Evolutionary conservation across 2,113 vertebrate genomes (phyloP).

Genomic region (Dryoscopus gambensis): DNA sequence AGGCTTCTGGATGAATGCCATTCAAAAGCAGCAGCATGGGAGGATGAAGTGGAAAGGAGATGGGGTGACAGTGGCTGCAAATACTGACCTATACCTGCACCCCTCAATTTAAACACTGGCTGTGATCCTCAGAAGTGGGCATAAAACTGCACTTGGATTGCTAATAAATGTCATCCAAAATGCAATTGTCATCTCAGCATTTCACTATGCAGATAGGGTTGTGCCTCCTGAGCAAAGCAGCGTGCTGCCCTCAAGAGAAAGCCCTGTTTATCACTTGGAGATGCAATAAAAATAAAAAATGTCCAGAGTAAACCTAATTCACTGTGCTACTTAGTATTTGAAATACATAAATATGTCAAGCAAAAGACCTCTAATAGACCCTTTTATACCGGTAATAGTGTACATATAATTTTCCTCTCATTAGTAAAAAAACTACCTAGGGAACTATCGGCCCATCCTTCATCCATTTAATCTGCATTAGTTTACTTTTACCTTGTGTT

Average conservation of each 20-base stretch:
- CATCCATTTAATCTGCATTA: constrained; percentile 99
- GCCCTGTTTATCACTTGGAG: constrained; percentile 83
- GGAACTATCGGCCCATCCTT: constrained; percentile 85
- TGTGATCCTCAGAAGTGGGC: neutral
- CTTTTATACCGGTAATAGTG: constrained; percentile 94
- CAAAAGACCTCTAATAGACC: constrained; percentile 97
- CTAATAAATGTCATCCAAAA: constrained; percentile 44
- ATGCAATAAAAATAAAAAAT: constrained; percentile 86
- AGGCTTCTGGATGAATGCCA: neutral
- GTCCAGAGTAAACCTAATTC: constrained; percentile 88
- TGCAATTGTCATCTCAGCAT: constrained; percentile 9
- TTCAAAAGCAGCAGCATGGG: neutral
- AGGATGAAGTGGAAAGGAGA: neutral
- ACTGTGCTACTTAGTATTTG: constrained; percentile 90
- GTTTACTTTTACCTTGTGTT: constrained; percentile 90
- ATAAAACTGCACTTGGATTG: neutral
- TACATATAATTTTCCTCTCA: constrained; percentile 98
- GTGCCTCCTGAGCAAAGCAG: constrained; percentile 60
- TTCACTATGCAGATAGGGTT: constrained; percentile 48
- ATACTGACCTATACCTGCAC: neutral
- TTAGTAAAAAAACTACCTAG: constrained; percentile 92
- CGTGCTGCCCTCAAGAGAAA: constrained; percentile 66
- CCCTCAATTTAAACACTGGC: neutral
- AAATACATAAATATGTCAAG: constrained; percentile 98
- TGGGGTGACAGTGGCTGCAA: neutral